Conservation (phyloP, 2,888 invertebrate species). For the Heteromyza rotundicornis region DNA sequence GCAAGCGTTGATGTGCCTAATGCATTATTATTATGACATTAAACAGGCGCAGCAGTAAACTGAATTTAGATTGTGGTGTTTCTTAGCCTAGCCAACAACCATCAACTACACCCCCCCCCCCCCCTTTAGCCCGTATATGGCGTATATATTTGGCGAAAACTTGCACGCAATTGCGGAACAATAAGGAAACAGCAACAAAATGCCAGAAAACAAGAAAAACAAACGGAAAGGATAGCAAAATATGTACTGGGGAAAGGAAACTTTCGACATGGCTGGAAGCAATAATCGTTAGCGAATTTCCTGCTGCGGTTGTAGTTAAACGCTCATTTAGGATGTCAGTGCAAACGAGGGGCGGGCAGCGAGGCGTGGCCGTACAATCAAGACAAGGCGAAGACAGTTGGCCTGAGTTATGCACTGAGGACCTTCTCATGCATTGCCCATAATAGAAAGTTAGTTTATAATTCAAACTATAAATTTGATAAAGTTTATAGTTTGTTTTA, state of each 20-base stretch:
- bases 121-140: too few relatives aligned
- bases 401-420: too few relatives aligned
- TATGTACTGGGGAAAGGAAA: constrained; percentile 19
- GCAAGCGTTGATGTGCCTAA: constrained; percentile 14
- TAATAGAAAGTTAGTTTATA: too few relatives aligned
- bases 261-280: constrained; percentile 23
- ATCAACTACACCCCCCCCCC: too few relatives aligned
- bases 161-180: constrained; percentile 50
- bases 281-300: constrained; percentile 27
- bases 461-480: too few relatives aligned
- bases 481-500: too few relatives aligned
- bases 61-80: constrained; percentile 9
- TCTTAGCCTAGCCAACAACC: background rate
- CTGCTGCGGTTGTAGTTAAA: constrained; percentile 2
- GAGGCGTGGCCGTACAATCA: too few relatives aligned
- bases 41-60: constrained; percentile 37
- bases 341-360: too few relatives aligned
- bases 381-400: too few relatives aligned
- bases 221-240: background rate
- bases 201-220: background rate
- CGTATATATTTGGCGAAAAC: constrained; percentile 37
- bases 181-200: background rate
- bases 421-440: too few relatives aligned
- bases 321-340: too few relatives aligned
- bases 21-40: constrained; percentile 48